These are phyloP conservation scores for Cheilosia pagana DNA, from an alignment of 2,888 invertebrate genomes.

Conservation along the genomic window DNA sequence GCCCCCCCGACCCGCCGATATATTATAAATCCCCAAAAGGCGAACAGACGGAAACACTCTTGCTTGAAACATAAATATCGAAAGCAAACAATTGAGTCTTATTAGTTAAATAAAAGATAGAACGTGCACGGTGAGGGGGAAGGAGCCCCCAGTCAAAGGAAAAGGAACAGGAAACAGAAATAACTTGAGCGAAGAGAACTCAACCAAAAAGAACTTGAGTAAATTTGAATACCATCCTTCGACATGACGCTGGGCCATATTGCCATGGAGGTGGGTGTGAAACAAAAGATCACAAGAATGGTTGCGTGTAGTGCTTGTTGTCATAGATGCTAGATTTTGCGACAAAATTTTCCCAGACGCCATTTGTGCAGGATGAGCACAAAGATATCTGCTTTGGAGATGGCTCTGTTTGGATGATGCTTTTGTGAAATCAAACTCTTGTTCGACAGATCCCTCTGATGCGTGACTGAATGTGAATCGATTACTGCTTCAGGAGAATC, in stretches of 20 bases:
- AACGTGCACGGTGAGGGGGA: not conserved
- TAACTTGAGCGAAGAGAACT: slow-evolving; percentile 57
- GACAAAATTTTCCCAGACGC: not conserved
- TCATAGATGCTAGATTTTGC: slow-evolving; percentile 51
- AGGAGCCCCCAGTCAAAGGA: not conserved
- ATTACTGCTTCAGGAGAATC: not conserved
- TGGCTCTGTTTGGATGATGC: slow-evolving; percentile 24
- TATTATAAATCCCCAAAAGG: slow-evolving; percentile 28
- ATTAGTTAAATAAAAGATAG: slow-evolving; percentile 56
- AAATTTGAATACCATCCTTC: slow-evolving; percentile 70
- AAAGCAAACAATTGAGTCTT: slow-evolving; percentile 61
- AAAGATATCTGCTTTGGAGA: not conserved
- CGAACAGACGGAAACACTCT: slow-evolving; percentile 63
- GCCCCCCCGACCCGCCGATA: not conserved
- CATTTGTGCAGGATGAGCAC: not conserved
- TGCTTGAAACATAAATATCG: slow-evolving; percentile 52
- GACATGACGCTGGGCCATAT: slow-evolving; percentile 35
- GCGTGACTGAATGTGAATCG: not conserved
- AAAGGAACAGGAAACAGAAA: slow-evolving; percentile 30
- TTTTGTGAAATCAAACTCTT: slow-evolving; percentile 24
- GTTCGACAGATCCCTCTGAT: not conserved
- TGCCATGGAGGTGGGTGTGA: slow-evolving; percentile 17
- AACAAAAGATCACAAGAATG: slow-evolving; percentile 49
- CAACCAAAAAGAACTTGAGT: slow-evolving; percentile 60
- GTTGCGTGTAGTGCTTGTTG: slow-evolving; percentile 25